Percentiles rank a stretch among this genome's conserved stretches.
phyloP scores from a whole-genome alignment of 2,113 vertebrate genomes.

The Gobio gobio region DNA sequence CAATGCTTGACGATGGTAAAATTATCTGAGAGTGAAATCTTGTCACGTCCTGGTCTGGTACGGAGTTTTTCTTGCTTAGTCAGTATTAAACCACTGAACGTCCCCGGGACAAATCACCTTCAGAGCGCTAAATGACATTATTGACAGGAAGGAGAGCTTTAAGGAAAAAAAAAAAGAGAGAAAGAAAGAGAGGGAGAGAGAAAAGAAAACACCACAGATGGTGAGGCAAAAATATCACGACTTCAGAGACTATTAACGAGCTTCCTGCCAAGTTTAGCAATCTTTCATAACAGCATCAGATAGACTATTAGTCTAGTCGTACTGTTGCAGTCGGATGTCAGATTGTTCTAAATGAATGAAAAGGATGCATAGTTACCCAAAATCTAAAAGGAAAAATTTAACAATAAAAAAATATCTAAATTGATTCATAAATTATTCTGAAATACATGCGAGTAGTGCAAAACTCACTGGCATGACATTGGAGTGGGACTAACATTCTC shows the following conservation, averaged over 20 bases:
- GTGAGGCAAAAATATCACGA: slow-evolving; percentile 40
- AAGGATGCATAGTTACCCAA: neutral
- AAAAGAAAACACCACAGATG: slow-evolving; percentile 40
- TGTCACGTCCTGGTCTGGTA: neutral
- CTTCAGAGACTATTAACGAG: slow-evolving; percentile 55
- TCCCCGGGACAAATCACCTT: slow-evolving; percentile 8
- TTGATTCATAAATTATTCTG: neutral
- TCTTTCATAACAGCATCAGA: slow-evolving; percentile 37
- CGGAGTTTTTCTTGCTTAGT: neutral
- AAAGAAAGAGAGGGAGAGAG: neutral
- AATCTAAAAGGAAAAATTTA: neutral
- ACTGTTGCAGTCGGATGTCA: slow-evolving; percentile 9
- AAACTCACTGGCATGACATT: neutral
- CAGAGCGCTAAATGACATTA: slow-evolving; percentile 33
- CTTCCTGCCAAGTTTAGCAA: slow-evolving; percentile 49
- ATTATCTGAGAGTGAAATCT: neutral
- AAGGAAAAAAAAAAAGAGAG: slow-evolving; percentile 12
- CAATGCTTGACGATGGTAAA: neutral
- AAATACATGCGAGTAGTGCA: neutral
- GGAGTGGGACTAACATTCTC: neutral
- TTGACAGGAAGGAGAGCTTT: slow-evolving; percentile 29
- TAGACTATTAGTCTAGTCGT: slow-evolving; percentile 24
- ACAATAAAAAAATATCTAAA: neutral
- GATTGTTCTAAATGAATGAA: slow-evolving; percentile 7
- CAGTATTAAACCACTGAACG: slow-evolving; percentile 12